Evolutionary conservation across 37 sponge, comb jelly and placozoan species (phyloP).

Genomic region (Chondrilla cf. caribensis): DNA sequence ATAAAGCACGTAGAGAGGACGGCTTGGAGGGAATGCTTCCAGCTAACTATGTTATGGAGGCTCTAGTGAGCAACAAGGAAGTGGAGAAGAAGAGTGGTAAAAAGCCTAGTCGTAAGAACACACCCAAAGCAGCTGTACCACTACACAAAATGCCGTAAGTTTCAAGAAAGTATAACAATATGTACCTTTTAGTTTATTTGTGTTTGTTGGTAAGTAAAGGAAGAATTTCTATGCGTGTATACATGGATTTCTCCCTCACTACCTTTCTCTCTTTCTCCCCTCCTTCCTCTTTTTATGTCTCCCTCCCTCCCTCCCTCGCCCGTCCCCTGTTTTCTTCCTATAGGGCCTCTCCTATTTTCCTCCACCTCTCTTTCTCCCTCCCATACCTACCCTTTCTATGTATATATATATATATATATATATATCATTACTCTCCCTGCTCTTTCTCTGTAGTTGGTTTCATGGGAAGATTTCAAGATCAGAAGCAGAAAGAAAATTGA

Average conservation of each 20-base stretch:
- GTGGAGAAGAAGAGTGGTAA: neutral
- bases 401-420: too few species aligned
- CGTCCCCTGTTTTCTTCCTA: too few species aligned
- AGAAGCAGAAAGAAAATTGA: conserved; percentile 32
- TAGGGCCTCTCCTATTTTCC: too few species aligned
- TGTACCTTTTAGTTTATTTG: too few species aligned
- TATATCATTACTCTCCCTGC: neutral
- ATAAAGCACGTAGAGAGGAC: conserved; percentile 73
- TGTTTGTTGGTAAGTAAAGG: too few species aligned
- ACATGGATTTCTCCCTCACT: too few species aligned
- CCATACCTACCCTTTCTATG: too few species aligned
- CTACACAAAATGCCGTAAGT: conserved; percentile 91
- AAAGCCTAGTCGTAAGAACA: neutral
- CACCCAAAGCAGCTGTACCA: conserved; percentile 55
- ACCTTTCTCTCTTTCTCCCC: too few species aligned
- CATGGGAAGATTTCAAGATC: conserved; percentile 59
- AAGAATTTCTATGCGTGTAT: too few species aligned
- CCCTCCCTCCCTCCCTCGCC: too few species aligned
- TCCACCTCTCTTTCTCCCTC: too few species aligned
- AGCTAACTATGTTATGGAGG: conserved; percentile 69
- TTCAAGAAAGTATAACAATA: neutral
- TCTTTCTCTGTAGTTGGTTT: conserved; percentile 34
- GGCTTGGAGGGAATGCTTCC: conserved; percentile 93
- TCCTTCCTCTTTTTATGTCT: too few species aligned
- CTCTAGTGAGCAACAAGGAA: neutral